Evolutionary conservation across 2,113 vertebrate species (phyloP).

Genomic region (Numenius arquata): DNA sequence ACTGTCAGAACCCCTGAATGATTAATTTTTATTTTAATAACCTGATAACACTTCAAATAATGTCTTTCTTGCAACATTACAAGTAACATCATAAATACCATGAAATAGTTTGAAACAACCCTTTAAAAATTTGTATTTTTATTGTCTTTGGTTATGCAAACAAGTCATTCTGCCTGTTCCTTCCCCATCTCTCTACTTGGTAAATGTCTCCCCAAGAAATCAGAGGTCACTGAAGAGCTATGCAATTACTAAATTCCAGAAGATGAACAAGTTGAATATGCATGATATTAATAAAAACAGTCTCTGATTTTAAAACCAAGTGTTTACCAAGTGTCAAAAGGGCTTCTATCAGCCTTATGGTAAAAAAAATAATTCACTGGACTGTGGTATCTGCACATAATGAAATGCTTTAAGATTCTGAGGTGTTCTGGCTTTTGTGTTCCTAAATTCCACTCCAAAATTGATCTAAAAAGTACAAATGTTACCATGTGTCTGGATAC

Average conservation of each 20-base stretch:
- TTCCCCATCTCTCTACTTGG: background rate
- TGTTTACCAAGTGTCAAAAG: background rate
- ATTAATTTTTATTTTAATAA: background rate
- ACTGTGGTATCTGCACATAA: background rate
- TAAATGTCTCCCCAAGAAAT: background rate
- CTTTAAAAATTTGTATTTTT: background rate
- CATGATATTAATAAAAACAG: background rate
- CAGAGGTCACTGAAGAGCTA: background rate
- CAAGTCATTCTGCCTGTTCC: background rate
- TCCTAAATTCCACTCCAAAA: background rate
- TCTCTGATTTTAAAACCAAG: background rate
- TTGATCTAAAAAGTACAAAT: background rate
- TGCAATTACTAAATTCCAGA: background rate
- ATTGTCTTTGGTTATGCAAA: background rate
- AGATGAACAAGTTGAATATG: background rate
- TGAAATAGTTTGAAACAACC: background rate
- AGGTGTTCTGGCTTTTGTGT: background rate
- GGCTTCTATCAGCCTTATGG: background rate
- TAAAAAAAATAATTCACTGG: background rate
- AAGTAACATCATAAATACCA: background rate
- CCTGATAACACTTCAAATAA: background rate
- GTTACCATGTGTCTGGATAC: background rate
- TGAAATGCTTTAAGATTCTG: background rate
- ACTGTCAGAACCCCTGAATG: background rate
- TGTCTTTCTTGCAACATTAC: background rate